Percentiles rank a stretch among this genome's conserved stretches.
Conservation (phyloP, 2,113 vertebrate species). For the Ptyas mucosa region DNA sequence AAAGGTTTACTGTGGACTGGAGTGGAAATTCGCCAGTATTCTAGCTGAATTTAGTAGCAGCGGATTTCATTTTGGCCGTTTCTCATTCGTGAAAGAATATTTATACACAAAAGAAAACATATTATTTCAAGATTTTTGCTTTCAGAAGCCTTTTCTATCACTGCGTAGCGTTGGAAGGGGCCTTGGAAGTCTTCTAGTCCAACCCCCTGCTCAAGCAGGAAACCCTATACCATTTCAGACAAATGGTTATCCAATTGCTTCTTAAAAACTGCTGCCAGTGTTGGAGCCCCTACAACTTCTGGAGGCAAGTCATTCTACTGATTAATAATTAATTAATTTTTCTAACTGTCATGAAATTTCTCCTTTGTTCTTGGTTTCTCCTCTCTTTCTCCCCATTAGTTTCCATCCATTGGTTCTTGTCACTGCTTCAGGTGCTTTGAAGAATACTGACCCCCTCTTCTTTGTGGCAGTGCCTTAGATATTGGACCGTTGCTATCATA, state of each 20-base stretch:
- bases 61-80: neutral
- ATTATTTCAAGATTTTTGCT: neutral
- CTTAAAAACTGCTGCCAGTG: neutral
- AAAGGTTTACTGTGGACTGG: neutral
- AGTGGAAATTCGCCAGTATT: neutral
- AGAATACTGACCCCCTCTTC: neutral
- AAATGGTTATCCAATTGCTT: neutral
- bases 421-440: neutral
- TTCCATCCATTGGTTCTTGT: neutral
- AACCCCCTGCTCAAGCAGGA: neutral
- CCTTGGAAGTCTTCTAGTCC: neutral
- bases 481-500: neutral
- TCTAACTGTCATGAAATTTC: neutral
- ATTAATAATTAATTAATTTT: neutral
- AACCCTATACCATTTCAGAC: neutral
- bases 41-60: neutral
- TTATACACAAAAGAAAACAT: neutral
- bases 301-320: neutral
- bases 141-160: neutral
- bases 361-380: neutral
- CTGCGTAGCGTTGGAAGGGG: neutral
- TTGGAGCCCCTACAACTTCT: neutral
- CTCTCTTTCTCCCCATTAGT: no score
- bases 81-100: neutral
- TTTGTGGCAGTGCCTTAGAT: neutral